These are phyloP conservation scores for Laothoe populi DNA, from an alignment of 2,888 invertebrate species.

Conservation along the genomic window DNA sequence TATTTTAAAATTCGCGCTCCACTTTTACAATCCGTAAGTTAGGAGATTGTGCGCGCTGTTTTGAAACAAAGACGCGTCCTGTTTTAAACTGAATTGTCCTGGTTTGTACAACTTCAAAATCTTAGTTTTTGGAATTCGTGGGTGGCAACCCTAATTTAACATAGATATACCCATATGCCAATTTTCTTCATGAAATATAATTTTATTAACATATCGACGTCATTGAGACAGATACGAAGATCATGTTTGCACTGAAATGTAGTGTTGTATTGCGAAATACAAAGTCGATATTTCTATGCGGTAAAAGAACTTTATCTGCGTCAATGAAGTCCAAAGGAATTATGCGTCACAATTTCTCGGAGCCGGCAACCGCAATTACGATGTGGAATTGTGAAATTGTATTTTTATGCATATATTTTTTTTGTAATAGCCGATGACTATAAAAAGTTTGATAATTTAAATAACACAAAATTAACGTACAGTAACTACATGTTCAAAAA, in stretches of 20 bases:
- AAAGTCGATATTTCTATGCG: not conserved
- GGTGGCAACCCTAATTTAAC: slow-evolving; percentile 31
- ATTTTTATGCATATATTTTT: not conserved
- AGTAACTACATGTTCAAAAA: not conserved
- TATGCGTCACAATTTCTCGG: not conserved
- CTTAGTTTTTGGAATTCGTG: too few relatives aligned
- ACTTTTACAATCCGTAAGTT: too few relatives aligned
- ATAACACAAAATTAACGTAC: too few relatives aligned
- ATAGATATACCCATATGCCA: slow-evolving; percentile 44
- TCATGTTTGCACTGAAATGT: slow-evolving; percentile 1
- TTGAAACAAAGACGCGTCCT: too few relatives aligned
- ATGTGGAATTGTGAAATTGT: not conserved
- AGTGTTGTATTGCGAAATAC: not conserved
- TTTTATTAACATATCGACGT: slow-evolving; percentile 31
- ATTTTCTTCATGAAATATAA: slow-evolving; percentile 46
- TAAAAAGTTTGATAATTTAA: too few relatives aligned
- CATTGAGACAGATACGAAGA: slow-evolving; percentile 33
- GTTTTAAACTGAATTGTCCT: too few relatives aligned
- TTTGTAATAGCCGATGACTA: too few relatives aligned
- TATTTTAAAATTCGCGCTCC: too few relatives aligned
- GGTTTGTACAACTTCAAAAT: too few relatives aligned
- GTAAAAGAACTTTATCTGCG: not conserved
- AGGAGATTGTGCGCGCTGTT: too few relatives aligned
- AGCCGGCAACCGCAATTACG: not conserved
- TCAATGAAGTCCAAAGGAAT: not conserved